phyloP scores from a whole-genome alignment of 1,140 invertebrate genomes.

The Spodoptera litura region DNA sequence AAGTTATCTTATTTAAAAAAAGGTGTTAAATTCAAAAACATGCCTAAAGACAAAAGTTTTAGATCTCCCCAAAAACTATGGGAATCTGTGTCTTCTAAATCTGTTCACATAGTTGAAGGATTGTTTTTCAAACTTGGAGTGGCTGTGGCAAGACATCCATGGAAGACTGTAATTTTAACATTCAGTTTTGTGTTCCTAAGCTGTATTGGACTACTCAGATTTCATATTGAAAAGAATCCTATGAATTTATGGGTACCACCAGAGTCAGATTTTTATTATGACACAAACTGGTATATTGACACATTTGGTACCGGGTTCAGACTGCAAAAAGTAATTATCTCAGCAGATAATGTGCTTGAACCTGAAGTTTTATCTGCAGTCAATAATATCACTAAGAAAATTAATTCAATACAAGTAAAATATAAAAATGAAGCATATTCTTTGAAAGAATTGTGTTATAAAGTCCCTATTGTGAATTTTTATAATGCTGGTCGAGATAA shows the following conservation, averaged over 20 bases:
- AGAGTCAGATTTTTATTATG: constrained; percentile 89
- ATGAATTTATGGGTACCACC: constrained; percentile 91
- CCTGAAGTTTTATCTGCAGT: constrained; percentile 82
- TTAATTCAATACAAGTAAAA: constrained; percentile 70
- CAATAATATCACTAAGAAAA: constrained; percentile 69
- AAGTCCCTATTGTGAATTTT: constrained; percentile 85
- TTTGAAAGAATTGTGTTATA: constrained; percentile 89
- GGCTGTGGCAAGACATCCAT: constrained; percentile 84
- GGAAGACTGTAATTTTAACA: constrained; percentile 85
- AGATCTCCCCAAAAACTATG: constrained; percentile 77
- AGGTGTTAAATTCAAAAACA: constrained; percentile 37
- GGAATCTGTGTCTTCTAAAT: constrained; percentile 75
- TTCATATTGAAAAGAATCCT: constrained; percentile 89
- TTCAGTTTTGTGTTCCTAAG: constrained; percentile 85
- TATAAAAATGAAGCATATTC: constrained; percentile 74
- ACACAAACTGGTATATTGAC: constrained; percentile 91
- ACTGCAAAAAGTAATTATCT: constrained; percentile 88
- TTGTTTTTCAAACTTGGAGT: constrained; percentile 85
- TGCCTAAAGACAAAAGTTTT: constrained; percentile 73
- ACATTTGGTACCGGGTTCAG: constrained; percentile 89
- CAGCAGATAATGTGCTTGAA: constrained; percentile 89
- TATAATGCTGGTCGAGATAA: constrained; percentile 71
- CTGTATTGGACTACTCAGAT: constrained; percentile 86
- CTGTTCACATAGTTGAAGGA: constrained; percentile 79
- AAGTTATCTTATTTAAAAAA: not conserved